phyloP scores from a whole-genome alignment of 2,113 vertebrate species.

The Chaetura pelagica region DNA sequence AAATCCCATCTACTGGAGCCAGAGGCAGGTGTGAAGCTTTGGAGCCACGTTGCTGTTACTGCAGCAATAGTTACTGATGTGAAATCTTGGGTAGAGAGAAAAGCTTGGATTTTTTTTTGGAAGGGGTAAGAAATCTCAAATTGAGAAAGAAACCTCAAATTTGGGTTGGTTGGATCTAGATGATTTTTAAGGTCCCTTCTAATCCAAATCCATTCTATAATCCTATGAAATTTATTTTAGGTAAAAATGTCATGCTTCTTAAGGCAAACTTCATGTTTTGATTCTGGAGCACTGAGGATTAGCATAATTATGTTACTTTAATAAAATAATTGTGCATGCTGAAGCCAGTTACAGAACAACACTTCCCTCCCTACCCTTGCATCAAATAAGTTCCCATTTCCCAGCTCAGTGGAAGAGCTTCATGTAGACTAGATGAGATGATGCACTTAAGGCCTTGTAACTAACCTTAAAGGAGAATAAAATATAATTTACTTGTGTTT shows the following conservation, averaged over 20 bases:
- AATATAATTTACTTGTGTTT: constrained; percentile 26
- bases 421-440: background rate
- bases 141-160: too few species aligned
- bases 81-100: background rate
- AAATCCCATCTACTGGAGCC: background rate
- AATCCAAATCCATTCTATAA: too few species aligned
- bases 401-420: background rate
- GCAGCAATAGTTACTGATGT: background rate
- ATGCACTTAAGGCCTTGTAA: background rate
- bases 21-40: background rate
- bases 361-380: background rate
- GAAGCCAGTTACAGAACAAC: background rate
- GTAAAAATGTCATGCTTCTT: background rate
- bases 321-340: background rate
- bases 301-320: background rate
- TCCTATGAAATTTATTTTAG: background rate
- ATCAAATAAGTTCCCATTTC: constrained; percentile 6
- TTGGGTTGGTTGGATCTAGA: too few species aligned
- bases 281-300: background rate
- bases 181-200: too few species aligned
- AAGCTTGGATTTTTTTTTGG: background rate
- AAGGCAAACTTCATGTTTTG: background rate
- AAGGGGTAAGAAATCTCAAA: background rate
- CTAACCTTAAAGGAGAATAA: constrained; percentile 10
- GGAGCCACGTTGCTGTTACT: background rate